Conservation (phyloP, 2,113 vertebrate genomes). For the Syngnathus floridae region DNA sequence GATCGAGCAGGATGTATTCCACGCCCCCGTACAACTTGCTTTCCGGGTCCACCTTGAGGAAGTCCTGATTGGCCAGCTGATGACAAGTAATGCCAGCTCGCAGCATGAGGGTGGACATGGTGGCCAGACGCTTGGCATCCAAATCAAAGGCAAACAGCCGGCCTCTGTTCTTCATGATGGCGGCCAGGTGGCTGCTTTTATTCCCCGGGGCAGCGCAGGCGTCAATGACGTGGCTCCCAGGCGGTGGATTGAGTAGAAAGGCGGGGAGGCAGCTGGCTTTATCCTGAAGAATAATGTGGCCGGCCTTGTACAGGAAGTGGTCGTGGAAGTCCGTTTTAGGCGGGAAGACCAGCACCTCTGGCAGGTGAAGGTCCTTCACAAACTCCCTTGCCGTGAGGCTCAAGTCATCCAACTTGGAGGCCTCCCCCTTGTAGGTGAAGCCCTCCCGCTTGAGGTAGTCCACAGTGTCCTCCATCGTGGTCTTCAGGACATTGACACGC, state of each 20-base stretch:
- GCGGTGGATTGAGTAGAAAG: slow-evolving; percentile 72
- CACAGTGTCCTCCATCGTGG: slow-evolving; percentile 71
- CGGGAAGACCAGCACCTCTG: slow-evolving; percentile 81
- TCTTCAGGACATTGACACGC: slow-evolving; percentile 88
- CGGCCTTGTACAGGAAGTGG: slow-evolving; percentile 82
- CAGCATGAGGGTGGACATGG: slow-evolving; percentile 87
- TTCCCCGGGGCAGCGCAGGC: slow-evolving; percentile 93
- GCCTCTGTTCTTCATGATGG: slow-evolving; percentile 85
- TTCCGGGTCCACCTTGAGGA: slow-evolving; percentile 75
- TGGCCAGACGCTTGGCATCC: slow-evolving; percentile 83
- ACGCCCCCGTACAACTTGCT: slow-evolving; percentile 76
- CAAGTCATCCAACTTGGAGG: slow-evolving; percentile 72
- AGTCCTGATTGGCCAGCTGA: slow-evolving; percentile 83
- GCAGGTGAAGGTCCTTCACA: slow-evolving; percentile 76
- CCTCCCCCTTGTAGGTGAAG: slow-evolving; percentile 78
- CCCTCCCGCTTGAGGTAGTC: slow-evolving; percentile 89
- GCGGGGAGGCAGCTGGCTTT: slow-evolving; percentile 95
- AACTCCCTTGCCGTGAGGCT: slow-evolving; percentile 75
- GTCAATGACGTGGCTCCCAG: slow-evolving; percentile 78
- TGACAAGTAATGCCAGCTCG: slow-evolving; percentile 83
- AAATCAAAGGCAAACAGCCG: slow-evolving; percentile 89
- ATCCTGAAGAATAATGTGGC: slow-evolving; percentile 91
- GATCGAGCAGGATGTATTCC: slow-evolving; percentile 83
- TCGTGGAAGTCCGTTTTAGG: slow-evolving; percentile 79
- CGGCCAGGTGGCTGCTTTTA: slow-evolving; percentile 92